Percentiles rank a stretch among this genome's conserved stretches.
Evolutionary conservation across 1,140 invertebrate species (phyloP).

Genomic region (Drosophila nigromelanica): DNA sequence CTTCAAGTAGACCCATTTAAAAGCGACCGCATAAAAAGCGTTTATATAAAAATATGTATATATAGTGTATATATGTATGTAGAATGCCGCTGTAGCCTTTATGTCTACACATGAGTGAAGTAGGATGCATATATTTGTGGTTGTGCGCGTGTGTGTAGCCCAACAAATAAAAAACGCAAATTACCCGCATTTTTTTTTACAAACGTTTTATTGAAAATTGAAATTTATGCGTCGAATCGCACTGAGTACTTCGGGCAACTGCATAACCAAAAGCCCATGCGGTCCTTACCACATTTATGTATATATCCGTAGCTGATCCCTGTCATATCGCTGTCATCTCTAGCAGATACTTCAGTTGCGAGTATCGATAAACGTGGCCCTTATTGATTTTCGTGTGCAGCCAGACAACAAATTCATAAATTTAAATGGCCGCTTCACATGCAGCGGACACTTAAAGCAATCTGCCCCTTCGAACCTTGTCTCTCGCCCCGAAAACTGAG

Average conservation of each 20-base stretch:
- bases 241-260: conserved; percentile 13
- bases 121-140: conserved; percentile 19
- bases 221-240: conserved; percentile 72
- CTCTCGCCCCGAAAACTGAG: conserved; percentile 5
- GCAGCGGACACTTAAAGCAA: conserved; percentile 19
- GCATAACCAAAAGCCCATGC: conserved; percentile 4
- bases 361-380: conserved; percentile 56
- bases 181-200: conserved; percentile 82
- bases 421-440: conserved; percentile 38
- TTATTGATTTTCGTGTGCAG: conserved; percentile 41
- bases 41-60: not conserved
- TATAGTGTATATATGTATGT: not conserved
- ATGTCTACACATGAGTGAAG: conserved; percentile 34
- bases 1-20: conserved; percentile 68
- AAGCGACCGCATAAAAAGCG: conserved; percentile 75
- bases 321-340: conserved; percentile 77
- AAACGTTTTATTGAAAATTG: conserved; percentile 66
- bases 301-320: conserved; percentile 56
- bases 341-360: conserved; percentile 49
- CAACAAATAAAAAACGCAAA: conserved; percentile 59
- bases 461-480: not conserved
- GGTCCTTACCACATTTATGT: conserved; percentile 41
- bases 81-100: conserved; percentile 38
- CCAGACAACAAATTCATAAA: conserved; percentile 39
- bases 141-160: conserved; percentile 12